Evolutionary conservation across 2,888 invertebrate species (phyloP).

Genomic region (Melinopterus prodromus): DNA sequence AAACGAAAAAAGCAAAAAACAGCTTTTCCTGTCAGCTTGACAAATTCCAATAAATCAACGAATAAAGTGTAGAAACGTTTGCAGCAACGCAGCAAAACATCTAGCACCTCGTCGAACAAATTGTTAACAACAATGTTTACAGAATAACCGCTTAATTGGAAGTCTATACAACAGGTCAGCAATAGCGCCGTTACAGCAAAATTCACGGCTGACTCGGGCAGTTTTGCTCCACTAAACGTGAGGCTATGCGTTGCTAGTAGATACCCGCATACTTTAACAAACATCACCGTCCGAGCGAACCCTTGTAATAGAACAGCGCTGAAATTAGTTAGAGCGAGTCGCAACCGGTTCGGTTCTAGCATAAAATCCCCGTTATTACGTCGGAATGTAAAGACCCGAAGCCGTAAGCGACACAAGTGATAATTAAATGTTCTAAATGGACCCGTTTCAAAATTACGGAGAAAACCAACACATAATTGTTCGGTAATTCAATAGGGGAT

Average conservation of each 20-base stretch:
- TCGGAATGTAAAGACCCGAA: not conserved
- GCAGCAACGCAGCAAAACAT: too few species aligned
- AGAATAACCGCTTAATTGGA: not conserved
- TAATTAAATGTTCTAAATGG: not conserved
- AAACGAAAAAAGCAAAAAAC: too few species aligned
- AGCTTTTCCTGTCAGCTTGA: too few species aligned
- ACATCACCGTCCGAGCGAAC: not conserved
- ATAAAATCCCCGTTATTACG: not conserved
- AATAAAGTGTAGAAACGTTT: too few species aligned
- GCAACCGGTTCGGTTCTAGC: not conserved
- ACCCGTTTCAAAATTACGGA: not conserved
- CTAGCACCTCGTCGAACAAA: not conserved
- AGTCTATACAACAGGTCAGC: not conserved
- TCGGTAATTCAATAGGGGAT: constrained; percentile 4
- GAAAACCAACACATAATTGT: not conserved
- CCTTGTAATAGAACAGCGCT: not conserved
- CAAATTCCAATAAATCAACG: too few species aligned
- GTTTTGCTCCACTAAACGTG: not conserved
- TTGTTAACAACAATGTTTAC: not conserved
- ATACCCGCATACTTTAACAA: not conserved
- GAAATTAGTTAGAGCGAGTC: not conserved
- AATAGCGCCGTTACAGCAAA: not conserved
- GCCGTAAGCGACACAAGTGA: not conserved
- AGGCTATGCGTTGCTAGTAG: not conserved
- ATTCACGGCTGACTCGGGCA: not conserved